Conservation (phyloP, 2,797 vertebrate genomes). For the Macroramphosus scolopax region DNA sequence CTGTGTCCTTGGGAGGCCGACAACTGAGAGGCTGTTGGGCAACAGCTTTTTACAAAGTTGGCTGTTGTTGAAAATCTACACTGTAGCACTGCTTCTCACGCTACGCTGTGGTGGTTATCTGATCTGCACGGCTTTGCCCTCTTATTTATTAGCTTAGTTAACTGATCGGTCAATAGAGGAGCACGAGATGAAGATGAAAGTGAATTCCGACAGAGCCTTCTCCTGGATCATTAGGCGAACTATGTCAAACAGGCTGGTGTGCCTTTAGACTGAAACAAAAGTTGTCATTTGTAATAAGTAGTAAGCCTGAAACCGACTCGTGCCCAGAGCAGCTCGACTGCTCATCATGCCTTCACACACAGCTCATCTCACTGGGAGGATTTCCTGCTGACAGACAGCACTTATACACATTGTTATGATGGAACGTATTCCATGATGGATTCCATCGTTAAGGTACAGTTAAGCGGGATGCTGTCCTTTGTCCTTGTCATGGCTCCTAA, state of each 20-base stretch:
- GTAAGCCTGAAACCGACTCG: too few species aligned
- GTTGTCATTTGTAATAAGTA: too few species aligned
- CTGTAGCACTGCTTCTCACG: neutral
- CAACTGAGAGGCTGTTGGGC: too few species aligned
- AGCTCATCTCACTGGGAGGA: slow-evolving; percentile 13
- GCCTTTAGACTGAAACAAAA: too few species aligned
- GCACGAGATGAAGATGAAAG: neutral
- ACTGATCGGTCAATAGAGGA: too few species aligned
- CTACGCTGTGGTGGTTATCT: too few species aligned
- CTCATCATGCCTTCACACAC: too few species aligned
- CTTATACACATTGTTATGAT: slow-evolving; percentile 12
- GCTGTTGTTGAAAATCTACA: neutral
- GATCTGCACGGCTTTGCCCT: too few species aligned
- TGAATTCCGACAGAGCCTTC: neutral
- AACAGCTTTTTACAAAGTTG: too few species aligned
- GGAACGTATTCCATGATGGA: slow-evolving; percentile 53
- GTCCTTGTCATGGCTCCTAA: slow-evolving; percentile 18
- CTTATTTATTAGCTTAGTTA: too few species aligned
- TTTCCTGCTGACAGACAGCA: slow-evolving; percentile 20
- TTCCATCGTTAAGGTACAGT: slow-evolving; percentile 41
- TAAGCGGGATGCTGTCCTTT: slow-evolving; percentile 43
- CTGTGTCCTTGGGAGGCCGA: too few species aligned
- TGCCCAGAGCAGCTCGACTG: slow-evolving; percentile 6
- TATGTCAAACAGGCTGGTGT: too few species aligned
- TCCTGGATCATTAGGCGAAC: neutral